phyloP scores from a whole-genome alignment of 1,140 invertebrate genomes.

The Lamellibrachia luymesi region DNA sequence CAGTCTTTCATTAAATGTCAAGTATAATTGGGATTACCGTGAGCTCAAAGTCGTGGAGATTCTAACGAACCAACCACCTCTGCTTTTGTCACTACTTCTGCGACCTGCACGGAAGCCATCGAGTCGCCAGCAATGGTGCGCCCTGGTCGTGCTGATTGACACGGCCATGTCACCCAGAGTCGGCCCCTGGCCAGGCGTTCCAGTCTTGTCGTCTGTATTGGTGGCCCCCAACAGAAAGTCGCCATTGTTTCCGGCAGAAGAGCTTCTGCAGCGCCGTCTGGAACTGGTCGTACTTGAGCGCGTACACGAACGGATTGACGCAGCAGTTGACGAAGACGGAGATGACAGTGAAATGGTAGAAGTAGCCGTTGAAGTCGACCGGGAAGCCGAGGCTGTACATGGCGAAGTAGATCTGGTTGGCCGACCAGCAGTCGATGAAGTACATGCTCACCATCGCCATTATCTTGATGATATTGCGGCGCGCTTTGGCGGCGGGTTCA shows the following conservation, averaged over 20 bases:
- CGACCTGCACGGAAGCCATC: too few relatives aligned
- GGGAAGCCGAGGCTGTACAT: constrained; percentile 19
- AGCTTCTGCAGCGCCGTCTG: constrained; percentile 13
- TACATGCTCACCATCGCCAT: background rate
- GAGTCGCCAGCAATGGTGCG: too few relatives aligned
- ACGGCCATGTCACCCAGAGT: too few relatives aligned
- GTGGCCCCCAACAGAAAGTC: too few relatives aligned
- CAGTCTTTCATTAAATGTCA: too few relatives aligned
- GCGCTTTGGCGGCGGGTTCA: constrained; percentile 15
- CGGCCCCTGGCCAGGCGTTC: too few relatives aligned
- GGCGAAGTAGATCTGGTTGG: constrained; percentile 13
- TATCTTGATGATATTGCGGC: constrained; percentile 19
- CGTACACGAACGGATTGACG: constrained; percentile 27
- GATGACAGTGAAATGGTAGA: constrained; percentile 24
- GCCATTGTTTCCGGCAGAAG: background rate
- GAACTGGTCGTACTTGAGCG: constrained; percentile 22
- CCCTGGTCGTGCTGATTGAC: too few relatives aligned
- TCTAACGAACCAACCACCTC: too few relatives aligned
- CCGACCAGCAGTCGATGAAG: constrained; percentile 18
- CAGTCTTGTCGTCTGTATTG: too few relatives aligned
- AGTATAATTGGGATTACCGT: too few relatives aligned
- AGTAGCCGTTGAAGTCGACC: background rate
- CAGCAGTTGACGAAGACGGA: constrained; percentile 27
- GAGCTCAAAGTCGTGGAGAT: too few relatives aligned
- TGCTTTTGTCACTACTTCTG: too few relatives aligned